These are phyloP conservation scores for Onychorhynchus coronatus DNA, from an alignment of 2,113 vertebrate genomes.

Conservation along the genomic window DNA sequence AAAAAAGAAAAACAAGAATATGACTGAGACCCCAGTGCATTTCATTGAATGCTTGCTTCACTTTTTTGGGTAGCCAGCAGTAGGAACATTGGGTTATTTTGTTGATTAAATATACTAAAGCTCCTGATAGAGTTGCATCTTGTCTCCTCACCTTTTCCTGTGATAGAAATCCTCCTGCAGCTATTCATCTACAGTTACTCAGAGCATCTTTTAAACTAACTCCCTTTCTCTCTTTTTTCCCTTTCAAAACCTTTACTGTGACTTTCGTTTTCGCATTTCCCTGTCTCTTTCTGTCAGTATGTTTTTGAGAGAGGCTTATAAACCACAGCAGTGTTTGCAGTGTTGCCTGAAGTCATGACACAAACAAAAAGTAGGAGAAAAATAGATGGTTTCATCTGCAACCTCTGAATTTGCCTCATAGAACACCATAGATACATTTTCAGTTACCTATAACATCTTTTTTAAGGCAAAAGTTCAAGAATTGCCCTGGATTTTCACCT, in stretches of 20 bases:
- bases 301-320: neutral
- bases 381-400: neutral
- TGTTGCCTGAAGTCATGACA: neutral
- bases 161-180: neutral
- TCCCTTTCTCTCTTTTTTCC: fast-evolving
- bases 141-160: neutral
- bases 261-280: neutral
- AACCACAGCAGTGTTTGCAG: neutral
- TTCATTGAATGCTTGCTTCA: neutral
- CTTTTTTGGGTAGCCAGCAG: neutral
- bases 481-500: neutral
- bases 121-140: neutral
- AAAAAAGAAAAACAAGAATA: neutral
- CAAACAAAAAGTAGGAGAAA: neutral
- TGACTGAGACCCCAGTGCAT: neutral
- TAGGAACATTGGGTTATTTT: neutral
- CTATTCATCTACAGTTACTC: neutral
- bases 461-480: neutral
- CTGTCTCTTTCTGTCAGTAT: neutral
- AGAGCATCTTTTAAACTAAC: neutral
- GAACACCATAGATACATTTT: neutral
- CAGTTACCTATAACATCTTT: neutral
- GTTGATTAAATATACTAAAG: neutral
- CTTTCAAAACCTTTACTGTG: neutral
- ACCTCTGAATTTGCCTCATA: neutral